Conservation (phyloP, 2,888 invertebrate species). For the Ophioninae sp. region DNA sequence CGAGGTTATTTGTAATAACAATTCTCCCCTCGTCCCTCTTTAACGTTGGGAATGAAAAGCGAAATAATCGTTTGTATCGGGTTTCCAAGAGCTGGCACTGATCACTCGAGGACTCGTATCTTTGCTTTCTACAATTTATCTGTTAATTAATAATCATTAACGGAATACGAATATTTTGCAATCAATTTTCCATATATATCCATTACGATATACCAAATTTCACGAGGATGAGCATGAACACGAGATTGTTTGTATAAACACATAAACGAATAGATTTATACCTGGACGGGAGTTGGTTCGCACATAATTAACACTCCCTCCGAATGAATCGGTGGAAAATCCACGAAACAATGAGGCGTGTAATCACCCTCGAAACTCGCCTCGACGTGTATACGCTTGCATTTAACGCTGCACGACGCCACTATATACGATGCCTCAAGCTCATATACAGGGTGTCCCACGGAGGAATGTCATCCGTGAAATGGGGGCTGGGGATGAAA, state of each 20-base stretch:
- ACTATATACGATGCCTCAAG: slow-evolving; percentile 14
- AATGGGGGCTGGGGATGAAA: too few relatives aligned
- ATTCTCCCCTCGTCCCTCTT: too few relatives aligned
- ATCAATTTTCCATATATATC: too few relatives aligned
- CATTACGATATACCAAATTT: slow-evolving; percentile 12
- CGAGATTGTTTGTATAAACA: slow-evolving; percentile 15
- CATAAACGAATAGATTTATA: neutral
- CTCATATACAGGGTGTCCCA: too few relatives aligned
- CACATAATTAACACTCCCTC: slow-evolving; percentile 51
- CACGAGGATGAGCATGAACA: slow-evolving; percentile 17
- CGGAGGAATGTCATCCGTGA: too few relatives aligned
- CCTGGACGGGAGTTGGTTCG: slow-evolving; percentile 5
- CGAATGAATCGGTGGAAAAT: slow-evolving; percentile 54
- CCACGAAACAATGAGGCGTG: slow-evolving; percentile 56
- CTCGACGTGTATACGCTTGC: neutral
- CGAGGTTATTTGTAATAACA: slow-evolving; percentile 20
- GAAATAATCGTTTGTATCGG: too few relatives aligned
- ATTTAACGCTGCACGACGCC: slow-evolving; percentile 4
- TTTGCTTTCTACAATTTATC: too few relatives aligned
- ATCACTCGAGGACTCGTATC: too few relatives aligned
- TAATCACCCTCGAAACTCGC: slow-evolving; percentile 51
- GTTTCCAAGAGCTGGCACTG: too few relatives aligned
- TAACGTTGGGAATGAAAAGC: too few relatives aligned
- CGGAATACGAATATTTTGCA: too few relatives aligned
- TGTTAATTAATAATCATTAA: too few relatives aligned